Percentiles rank a stretch among this genome's conserved stretches.
phyloP scores from a whole-genome alignment of 2,113 vertebrate species.

The Mirza zaza region DNA sequence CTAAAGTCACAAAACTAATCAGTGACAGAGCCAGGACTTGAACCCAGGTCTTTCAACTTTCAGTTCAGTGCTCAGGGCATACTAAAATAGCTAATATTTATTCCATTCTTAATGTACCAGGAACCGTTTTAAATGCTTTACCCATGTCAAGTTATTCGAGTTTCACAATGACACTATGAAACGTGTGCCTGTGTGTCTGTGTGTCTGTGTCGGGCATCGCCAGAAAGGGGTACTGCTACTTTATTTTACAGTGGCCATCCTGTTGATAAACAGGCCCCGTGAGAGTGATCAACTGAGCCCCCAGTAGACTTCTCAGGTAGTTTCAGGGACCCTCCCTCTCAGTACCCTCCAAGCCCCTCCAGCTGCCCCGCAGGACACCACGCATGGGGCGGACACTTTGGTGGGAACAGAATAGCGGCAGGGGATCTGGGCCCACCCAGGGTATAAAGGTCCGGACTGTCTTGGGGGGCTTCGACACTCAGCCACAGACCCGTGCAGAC shows the following conservation, averaged over 20 bases:
- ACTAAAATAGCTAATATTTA: constrained; percentile 9
- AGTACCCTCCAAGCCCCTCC: not conserved
- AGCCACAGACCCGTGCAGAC: rapidly evolving
- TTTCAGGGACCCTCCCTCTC: not conserved
- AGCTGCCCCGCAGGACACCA: not conserved
- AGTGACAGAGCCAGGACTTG: not conserved
- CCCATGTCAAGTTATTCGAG: not conserved
- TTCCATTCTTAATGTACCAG: not conserved
- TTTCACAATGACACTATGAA: not conserved
- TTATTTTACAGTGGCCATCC: too few relatives aligned
- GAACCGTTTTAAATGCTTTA: constrained; percentile 11
- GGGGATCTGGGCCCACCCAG: not conserved
- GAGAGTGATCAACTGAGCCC: not conserved
- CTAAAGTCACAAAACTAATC: not conserved
- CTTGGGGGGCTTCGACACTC: rapidly evolving
- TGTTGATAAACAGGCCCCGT: not conserved
- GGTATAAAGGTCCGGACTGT: not conserved
- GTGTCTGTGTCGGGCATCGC: not conserved
- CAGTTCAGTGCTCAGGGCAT: not conserved
- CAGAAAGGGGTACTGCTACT: not conserved
- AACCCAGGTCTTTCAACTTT: not conserved
- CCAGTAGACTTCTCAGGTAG: not conserved
- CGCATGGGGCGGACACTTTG: rapidly evolving
- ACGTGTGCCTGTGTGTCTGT: not conserved
- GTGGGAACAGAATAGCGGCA: not conserved